Evolutionary conservation across 2,797 vertebrate genomes (phyloP), one percentile per base, ranked within the genome.

Genomic region (Cichlasoma orientale): DNA sequence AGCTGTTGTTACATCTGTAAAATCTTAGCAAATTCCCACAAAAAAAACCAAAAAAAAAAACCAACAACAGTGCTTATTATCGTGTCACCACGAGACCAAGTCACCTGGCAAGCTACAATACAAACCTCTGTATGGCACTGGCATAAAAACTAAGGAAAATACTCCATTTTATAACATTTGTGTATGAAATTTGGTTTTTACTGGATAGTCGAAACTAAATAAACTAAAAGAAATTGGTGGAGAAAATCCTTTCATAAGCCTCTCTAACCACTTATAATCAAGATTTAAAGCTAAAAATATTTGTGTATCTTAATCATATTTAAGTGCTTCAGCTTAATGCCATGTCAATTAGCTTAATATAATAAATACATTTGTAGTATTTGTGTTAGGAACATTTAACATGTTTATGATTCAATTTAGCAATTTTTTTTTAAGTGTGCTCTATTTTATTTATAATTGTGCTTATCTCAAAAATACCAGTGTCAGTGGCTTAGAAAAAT

Each of bases 261-360:
- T 50, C 44, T 68, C 3, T 68, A 31, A 68, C 18, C 63, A n/a
- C 44, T 68, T 27, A 31, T n/a, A 13, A 50, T 29, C 25, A 68
- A 29, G 63, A 50, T 68, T n/a, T 47, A 68, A 50, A 68, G 63
- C 63, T 68, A 68, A 68, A 68, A 68, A 68, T 68, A 68, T 68
- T 47, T 68, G 50, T 68, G 29, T 29, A 52, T 68, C 25, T 52
- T 52, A 50, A 68, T 68, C 44, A 52, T 31, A 50, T 52, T 68
- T 31, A 68, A 50, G 11, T 52, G 44, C 25, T 52, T 68, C 25
- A 68, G 44, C 63, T 2, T 52, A 68, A 68, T 29, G 38, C 27
- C 25, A 52, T 12, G 1, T 53, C 19, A 53, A 21, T 53, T 53
- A 53, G 4, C n/a, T 11, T 21, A 53, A n/a, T 21, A 21, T 50